These are phyloP conservation scores for Lepus oiostolus DNA, from an alignment of 2,797 vertebrate genomes.

Conservation along the genomic window DNA sequence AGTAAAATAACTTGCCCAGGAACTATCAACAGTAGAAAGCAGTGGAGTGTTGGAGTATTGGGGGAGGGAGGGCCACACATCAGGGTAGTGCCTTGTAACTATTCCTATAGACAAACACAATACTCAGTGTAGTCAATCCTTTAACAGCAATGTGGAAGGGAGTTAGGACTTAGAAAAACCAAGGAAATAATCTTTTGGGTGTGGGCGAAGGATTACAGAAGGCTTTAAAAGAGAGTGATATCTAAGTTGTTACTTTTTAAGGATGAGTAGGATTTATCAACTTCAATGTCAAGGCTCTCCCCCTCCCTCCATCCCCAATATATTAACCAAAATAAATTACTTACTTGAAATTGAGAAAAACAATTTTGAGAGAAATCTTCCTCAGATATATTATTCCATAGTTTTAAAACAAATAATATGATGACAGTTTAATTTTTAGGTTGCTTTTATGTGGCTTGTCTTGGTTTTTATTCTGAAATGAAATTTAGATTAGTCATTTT, in stretches of 20 bases:
- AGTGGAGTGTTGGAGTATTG: background rate
- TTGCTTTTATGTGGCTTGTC: constrained; percentile 86
- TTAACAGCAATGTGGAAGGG: constrained; percentile 25
- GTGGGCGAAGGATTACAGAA: constrained; percentile 56
- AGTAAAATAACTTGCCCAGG: constrained; percentile 62
- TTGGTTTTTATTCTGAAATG: constrained; percentile 86
- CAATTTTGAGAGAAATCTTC: constrained; percentile 85
- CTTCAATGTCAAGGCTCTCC: constrained; percentile 77
- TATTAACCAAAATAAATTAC: constrained; percentile 86
- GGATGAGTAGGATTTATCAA: constrained; percentile 76
- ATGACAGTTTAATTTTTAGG: constrained; percentile 85
- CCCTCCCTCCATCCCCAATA: constrained; percentile 78
- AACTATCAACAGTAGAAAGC: constrained; percentile 13
- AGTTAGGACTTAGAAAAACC: constrained; percentile 30
- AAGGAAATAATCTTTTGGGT: constrained; percentile 65
- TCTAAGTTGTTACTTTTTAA: constrained; percentile 70
- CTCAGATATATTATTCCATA: constrained; percentile 86
- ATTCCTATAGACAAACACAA: constrained; percentile 65
- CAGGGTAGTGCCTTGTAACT: background rate
- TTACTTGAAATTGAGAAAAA: constrained; percentile 86
- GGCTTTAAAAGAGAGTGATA: constrained; percentile 62
- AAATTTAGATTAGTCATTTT: constrained; percentile 87
- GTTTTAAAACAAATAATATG: constrained; percentile 87
- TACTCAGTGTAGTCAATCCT: constrained; percentile 9
- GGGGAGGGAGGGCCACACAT: background rate